Percentiles rank a stretch among this genome's conserved stretches.
These are phyloP conservation scores for Cotesia congregata DNA, from an alignment of 2,888 invertebrate genomes.

Conservation along the genomic window DNA sequence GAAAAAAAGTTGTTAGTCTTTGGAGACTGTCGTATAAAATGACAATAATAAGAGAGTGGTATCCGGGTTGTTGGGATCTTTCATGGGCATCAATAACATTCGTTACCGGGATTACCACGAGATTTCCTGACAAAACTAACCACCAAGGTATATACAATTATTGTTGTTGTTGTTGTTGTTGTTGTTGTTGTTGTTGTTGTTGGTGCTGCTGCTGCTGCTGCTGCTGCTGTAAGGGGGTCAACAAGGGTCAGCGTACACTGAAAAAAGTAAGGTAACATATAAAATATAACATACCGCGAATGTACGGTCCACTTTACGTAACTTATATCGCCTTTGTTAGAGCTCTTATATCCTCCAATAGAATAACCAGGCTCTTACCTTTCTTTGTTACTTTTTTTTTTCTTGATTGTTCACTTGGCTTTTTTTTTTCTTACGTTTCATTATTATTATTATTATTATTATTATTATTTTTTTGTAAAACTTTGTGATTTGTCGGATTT, in stretches of 20 bases:
- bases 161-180: neutral
- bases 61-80: slow-evolving; percentile 43
- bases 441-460: neutral
- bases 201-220: no score
- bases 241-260: slow-evolving; percentile 2
- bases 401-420: neutral
- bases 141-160: neutral
- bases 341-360: slow-evolving; percentile 40
- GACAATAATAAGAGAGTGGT: slow-evolving; percentile 65
- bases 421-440: neutral
- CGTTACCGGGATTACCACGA: slow-evolving; percentile 57
- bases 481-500: neutral
- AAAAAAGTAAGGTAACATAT: slow-evolving; percentile 18
- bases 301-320: slow-evolving; percentile 61
- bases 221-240: neutral
- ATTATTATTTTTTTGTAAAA: neutral
- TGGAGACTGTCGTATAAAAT: slow-evolving; percentile 60
- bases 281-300: slow-evolving; percentile 51
- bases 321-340: slow-evolving; percentile 64
- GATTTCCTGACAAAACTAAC: slow-evolving; percentile 1
- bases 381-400: neutral
- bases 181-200: neutral
- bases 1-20: slow-evolving; percentile 52
- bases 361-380: neutral
- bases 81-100: slow-evolving; percentile 64